Base-by-base conservation (phyloP, 2,888 invertebrate genomes). In the Agrilus cyanescens region DNA sequence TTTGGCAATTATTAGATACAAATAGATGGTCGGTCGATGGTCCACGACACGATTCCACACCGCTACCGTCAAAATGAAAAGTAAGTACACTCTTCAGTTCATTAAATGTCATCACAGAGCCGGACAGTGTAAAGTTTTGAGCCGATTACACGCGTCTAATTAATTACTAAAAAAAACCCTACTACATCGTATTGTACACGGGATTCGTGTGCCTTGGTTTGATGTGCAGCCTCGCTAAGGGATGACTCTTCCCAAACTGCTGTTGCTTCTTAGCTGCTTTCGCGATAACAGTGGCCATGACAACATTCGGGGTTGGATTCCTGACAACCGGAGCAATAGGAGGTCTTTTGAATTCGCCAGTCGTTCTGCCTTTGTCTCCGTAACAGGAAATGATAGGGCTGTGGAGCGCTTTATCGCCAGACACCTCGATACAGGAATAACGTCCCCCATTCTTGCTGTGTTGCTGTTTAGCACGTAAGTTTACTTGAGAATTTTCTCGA, bases 241-340 rank as follows among this genome's bases (percentile, higher is more conserved):
- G 91, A 75, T 93, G 91, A 59, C 85, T 89, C 69, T 87, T 88
- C 57, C 91, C 91, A 65, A 88, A 90, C 66, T 91, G 90, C 61
- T 82, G 78, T 68, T 85, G 80, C 67, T 85, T 85, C 55, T 76
- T 80, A 61, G 80, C 78, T 59, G 80, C 78, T 65, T 78, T 80
- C 54, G 79, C 78, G 57, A 80, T 77, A 56, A 81, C 80, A 60
- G 78, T 78, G 46, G 79, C 75, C 42, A 79, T 76, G 44, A 80
- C 74, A 53, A 76, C 73, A 50, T 74, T 72, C 32, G 63, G 57
- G 46, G 56, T 53, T 15, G 46, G 50, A 47, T 52, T 51, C 32
- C 57, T 54, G 29, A 61, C 58, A 10, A 57, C 60, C 2, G 68
- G 66, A 12, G 70, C 68, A 33, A 67, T 67, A 7, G 71, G 70